Percentiles rank a stretch among this genome's conserved stretches.
Conservation (phyloP, 2,888 invertebrate species). For the Branchipolynoe longqiensis region DNA sequence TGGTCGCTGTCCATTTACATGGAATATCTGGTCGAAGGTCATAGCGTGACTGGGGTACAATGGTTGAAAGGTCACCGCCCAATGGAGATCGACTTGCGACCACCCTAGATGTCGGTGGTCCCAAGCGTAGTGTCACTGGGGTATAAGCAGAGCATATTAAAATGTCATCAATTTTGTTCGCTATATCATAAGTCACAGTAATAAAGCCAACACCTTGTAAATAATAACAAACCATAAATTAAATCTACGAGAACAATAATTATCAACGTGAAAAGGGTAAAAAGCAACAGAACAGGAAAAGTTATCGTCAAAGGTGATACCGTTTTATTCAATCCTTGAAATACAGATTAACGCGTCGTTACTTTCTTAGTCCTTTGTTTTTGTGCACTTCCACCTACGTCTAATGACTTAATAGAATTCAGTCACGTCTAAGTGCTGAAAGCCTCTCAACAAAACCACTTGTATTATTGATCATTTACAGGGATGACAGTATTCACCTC, state of each 20-base stretch:
- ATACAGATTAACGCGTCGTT: constrained; percentile 16
- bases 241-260: neutral
- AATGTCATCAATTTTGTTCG: too few relatives aligned
- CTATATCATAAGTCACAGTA: too few relatives aligned
- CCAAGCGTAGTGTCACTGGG: too few relatives aligned
- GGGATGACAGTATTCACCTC: constrained; percentile 34
- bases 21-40: too few relatives aligned
- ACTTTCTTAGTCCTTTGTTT: constrained; percentile 17
- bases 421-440: neutral
- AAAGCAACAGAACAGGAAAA: neutral
- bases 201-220: too few relatives aligned
- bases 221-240: too few relatives aligned
- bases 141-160: too few relatives aligned
- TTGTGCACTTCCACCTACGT: constrained; percentile 33
- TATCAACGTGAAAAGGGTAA: neutral
- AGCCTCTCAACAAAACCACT: constrained; percentile 16
- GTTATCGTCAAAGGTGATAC: constrained; percentile 50
- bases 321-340: constrained; percentile 52
- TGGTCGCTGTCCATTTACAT: too few relatives aligned
- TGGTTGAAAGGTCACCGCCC: too few relatives aligned
- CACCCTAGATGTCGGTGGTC: too few relatives aligned
- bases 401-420: neutral
- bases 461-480: neutral
- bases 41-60: too few relatives aligned
- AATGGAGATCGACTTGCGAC: too few relatives aligned